phyloP scores from a whole-genome alignment of 30 jellyfish, hydroid and myxozoan genomes.

The Mastigias papua region DNA sequence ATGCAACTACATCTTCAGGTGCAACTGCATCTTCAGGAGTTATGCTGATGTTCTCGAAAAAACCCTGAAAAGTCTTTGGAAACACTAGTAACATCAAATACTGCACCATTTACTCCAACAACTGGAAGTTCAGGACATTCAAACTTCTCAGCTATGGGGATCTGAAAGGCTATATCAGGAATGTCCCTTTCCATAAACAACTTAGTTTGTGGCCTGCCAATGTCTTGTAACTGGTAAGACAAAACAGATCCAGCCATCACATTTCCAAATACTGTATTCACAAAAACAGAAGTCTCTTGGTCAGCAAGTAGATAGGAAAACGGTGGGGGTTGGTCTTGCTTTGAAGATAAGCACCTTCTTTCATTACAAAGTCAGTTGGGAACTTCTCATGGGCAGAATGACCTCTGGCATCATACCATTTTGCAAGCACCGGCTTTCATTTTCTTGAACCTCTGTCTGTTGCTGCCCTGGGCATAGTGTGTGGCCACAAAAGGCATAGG shows the following conservation, averaged over 20 bases:
- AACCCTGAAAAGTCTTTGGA: too few species aligned
- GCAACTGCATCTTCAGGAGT: not conserved
- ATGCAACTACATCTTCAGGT: not conserved
- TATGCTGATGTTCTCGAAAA: too few species aligned
- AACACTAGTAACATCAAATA: too few species aligned
- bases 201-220: not conserved
- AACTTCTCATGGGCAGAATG: too few species aligned
- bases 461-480: constrained; percentile 1
- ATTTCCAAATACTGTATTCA: not conserved
- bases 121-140: too few species aligned
- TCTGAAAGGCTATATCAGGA: not conserved
- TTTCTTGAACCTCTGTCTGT: not conserved
- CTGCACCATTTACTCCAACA: too few species aligned
- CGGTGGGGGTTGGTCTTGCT: not conserved
- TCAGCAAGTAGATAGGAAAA: not conserved
- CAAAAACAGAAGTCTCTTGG: constrained; percentile 5
- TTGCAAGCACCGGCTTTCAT: not conserved
- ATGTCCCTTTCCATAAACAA: not conserved
- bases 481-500: constrained; percentile 5
- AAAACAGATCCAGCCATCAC: not conserved
- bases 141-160: not conserved
- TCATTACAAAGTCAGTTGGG: not conserved
- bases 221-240: not conserved
- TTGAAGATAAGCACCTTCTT: not conserved
- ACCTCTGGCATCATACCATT: constrained; percentile 1